Percentiles rank a stretch among this genome's conserved stretches.
Evolutionary conservation across 1,140 invertebrate species (phyloP).

Genomic region (Drosophila takahashii): DNA sequence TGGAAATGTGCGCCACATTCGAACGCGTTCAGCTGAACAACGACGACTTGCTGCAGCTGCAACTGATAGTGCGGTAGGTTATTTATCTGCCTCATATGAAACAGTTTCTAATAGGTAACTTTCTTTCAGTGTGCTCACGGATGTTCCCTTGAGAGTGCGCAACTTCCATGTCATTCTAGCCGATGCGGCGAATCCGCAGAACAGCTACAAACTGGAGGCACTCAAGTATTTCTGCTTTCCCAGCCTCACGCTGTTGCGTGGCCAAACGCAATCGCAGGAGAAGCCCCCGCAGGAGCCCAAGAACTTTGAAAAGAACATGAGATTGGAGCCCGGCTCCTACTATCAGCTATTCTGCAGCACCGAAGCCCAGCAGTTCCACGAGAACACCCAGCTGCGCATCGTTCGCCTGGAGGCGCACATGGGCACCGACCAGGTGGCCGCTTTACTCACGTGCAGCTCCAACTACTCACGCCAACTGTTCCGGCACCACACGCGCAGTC

Average conservation of each 20-base stretch:
- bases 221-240: conserved; percentile 62
- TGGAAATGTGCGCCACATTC: conserved; percentile 87
- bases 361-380: conserved; percentile 78
- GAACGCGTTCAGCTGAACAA: conserved; percentile 86
- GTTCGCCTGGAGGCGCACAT: conserved; percentile 72
- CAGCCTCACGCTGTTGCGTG: conserved; percentile 57
- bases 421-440: conserved; percentile 75
- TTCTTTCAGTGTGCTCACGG: conserved; percentile 67
- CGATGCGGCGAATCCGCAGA: conserved; percentile 66
- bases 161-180: conserved; percentile 69
- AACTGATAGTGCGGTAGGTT: conserved; percentile 85
- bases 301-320: conserved; percentile 66
- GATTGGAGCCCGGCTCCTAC: conserved; percentile 71
- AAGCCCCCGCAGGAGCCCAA: conserved; percentile 16
- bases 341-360: conserved; percentile 75
- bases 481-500: conserved; percentile 73
- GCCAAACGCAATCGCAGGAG: conserved; percentile 22
- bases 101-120: neutral
- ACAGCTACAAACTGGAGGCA: conserved; percentile 71
- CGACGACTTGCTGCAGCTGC: conserved; percentile 86
- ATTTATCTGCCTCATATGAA: neutral
- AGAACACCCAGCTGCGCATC: conserved; percentile 80
- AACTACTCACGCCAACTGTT: conserved; percentile 64
- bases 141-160: conserved; percentile 77
- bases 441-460: conserved; percentile 67